A percentile compares a stretch with the other conserved stretches of the same genome.
Conservation (phyloP, 2,113 vertebrate genomes). For the Grammomys surdaster region DNA sequence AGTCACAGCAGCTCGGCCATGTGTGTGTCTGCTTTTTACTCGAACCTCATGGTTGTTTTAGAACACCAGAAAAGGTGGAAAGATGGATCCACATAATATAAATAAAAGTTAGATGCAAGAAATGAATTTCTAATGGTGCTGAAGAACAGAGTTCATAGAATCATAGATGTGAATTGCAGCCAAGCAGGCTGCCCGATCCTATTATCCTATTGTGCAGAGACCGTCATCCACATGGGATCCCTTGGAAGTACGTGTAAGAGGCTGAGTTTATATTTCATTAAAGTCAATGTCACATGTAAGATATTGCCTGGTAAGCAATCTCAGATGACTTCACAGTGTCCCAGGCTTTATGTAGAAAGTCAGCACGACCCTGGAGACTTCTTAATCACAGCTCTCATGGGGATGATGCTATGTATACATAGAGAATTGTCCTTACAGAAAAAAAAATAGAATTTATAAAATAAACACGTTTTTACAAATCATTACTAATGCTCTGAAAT, state of each 20-base stretch:
- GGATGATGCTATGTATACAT: background rate
- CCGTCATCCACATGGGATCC: accelerated
- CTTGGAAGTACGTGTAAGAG: background rate
- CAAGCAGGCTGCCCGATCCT: background rate
- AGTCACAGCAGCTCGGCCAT: background rate
- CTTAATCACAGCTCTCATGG: background rate
- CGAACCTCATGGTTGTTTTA: background rate
- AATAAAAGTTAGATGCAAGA: slow-evolving; percentile 41
- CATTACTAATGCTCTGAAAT: background rate
- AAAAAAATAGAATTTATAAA: slow-evolving; percentile 22
- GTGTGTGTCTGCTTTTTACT: background rate
- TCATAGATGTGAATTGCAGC: background rate
- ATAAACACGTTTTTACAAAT: background rate
- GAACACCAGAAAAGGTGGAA: background rate
- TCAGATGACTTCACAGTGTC: background rate
- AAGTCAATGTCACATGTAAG: background rate
- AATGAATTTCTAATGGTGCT: background rate
- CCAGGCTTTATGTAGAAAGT: background rate
- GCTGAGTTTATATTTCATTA: background rate
- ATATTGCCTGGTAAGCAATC: background rate
- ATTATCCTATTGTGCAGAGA: background rate
- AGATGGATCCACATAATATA: background rate
- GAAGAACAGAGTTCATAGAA: background rate
- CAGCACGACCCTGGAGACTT: background rate
- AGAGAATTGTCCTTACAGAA: background rate